Conservation (phyloP, 2,888 invertebrate genomes). For the Mystacides longicornis region DNA sequence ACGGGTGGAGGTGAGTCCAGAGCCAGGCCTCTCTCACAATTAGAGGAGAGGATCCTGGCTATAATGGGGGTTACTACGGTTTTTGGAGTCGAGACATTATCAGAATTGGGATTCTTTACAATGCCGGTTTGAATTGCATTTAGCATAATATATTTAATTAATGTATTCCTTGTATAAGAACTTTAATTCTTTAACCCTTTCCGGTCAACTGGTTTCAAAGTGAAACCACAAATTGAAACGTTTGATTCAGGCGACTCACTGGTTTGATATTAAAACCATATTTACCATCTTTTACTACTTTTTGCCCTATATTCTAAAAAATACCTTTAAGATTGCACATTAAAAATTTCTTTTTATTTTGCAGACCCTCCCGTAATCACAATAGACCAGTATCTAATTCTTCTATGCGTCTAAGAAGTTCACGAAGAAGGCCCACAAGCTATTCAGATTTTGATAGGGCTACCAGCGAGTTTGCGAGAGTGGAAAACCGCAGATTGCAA, state of each 20-base stretch:
- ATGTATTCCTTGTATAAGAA: background rate
- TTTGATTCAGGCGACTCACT: constrained; percentile 7
- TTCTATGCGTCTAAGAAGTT: no score
- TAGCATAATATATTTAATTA: background rate
- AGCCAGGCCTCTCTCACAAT: background rate
- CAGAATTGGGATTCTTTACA: background rate
- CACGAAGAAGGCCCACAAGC: no score
- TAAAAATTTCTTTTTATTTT: no score
- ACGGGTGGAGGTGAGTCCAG: no score
- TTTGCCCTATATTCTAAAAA: no score
- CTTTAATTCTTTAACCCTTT: background rate
- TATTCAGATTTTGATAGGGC: no score
- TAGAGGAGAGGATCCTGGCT: background rate
- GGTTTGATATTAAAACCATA: constrained; percentile 5
- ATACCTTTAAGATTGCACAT: no score
- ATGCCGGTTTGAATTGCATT: constrained; percentile 1
- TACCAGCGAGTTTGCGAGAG: no score
- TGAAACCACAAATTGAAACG: constrained; percentile 7
- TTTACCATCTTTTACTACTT: no score
- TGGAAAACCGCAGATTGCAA: no score
- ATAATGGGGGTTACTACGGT: background rate
- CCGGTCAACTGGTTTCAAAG: constrained; percentile 2
- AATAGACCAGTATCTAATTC: no score
- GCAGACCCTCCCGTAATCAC: no score
- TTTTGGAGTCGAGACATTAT: background rate